These are phyloP conservation scores for Caiman crocodilus DNA, from an alignment of 2,797 vertebrate species.

Conservation along the genomic window DNA sequence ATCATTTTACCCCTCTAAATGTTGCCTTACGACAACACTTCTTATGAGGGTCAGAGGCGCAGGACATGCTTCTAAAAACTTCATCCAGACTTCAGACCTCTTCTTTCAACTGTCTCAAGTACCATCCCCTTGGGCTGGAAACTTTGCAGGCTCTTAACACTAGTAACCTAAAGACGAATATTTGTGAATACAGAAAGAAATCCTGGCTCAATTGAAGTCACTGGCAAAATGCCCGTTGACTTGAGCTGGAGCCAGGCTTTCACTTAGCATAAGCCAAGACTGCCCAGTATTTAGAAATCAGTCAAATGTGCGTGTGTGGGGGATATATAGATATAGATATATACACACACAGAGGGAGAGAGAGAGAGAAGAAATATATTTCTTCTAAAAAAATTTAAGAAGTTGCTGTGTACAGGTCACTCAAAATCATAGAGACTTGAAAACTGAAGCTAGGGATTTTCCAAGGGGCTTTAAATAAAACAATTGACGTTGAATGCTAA, in stretches of 20 bases:
- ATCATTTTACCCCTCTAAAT: no score
- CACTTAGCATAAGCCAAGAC: not conserved
- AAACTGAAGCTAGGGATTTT: not conserved
- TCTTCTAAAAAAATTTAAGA: not conserved
- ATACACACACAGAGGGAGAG: no score
- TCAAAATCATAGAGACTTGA: not conserved
- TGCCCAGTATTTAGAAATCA: not conserved
- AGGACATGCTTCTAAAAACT: not conserved
- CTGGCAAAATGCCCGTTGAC: not conserved
- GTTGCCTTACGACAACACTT: not conserved
- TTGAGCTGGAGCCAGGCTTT: not conserved
- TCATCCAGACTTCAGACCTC: not conserved
- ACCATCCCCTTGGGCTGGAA: not conserved
- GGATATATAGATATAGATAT: no score
- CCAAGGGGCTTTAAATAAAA: not conserved
- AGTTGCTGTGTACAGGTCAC: not conserved
- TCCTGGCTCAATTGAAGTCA: not conserved
- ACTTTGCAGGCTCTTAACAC: not conserved
- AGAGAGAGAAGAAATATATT: not conserved
- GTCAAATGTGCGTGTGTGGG: not conserved
- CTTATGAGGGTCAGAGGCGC: accelerated
- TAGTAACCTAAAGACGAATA: not conserved
- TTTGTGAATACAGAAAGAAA: not conserved
- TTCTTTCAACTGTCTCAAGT: not conserved
- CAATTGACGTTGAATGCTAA: not conserved